Evolutionary conservation across 1,140 invertebrate genomes (phyloP).

Genomic region (Goniozus legneri): DNA sequence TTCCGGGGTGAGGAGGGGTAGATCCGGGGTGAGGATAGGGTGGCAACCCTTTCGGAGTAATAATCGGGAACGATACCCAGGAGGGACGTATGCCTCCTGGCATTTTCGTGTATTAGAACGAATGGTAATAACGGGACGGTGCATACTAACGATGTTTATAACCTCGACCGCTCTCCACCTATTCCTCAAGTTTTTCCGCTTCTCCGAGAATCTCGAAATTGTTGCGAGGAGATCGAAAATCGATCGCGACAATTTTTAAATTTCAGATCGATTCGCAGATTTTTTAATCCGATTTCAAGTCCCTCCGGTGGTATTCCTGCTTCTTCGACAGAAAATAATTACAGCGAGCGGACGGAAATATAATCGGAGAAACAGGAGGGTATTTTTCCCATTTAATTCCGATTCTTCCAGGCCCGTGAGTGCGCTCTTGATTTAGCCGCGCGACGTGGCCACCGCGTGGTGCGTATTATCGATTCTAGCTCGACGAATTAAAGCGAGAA

Average conservation of each 20-base stretch:
- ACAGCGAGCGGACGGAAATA: no score
- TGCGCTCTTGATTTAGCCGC: slow-evolving; percentile 11
- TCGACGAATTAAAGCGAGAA: slow-evolving; percentile 17
- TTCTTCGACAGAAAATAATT: no score
- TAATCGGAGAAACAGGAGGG: no score
- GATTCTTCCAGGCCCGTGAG: not conserved
- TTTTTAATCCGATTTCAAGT: no score
- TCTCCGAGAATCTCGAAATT: no score
- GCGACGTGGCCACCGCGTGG: slow-evolving; percentile 1
- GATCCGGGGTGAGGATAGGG: no score
- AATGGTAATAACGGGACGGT: slow-evolving; percentile 44
- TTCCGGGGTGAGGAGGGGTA: no score
- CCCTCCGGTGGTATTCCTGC: no score
- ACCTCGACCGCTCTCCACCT: slow-evolving; percentile 4
- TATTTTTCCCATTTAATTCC: slow-evolving; percentile 27
- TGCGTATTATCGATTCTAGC: slow-evolving; percentile 23
- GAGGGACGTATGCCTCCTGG: slow-evolving; percentile 35
- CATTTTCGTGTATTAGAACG: slow-evolving; percentile 42
- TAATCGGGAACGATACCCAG: slow-evolving; percentile 49
- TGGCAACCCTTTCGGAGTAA: slow-evolving; percentile 49
- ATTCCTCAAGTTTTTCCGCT: no score
- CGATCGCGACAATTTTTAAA: no score
- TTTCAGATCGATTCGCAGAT: no score
- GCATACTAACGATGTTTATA: slow-evolving; percentile 36
- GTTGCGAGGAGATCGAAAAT: no score